Conservation (phyloP, 2,797 vertebrate genomes). For the Buceros bicornis region DNA sequence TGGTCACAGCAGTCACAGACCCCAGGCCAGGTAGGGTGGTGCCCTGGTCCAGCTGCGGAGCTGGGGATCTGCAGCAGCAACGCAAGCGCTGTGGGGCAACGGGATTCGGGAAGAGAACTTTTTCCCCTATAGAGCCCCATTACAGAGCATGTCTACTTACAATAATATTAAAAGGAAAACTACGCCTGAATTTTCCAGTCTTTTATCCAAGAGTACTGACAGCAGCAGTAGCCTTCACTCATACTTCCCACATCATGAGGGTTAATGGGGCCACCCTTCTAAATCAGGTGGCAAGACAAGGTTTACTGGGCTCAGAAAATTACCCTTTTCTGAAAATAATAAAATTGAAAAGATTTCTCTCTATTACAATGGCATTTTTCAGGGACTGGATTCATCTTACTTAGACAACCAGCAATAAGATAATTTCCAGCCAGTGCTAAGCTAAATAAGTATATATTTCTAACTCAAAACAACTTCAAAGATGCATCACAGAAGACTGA, state of each 20-base stretch:
- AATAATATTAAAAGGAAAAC: not conserved
- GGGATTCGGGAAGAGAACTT: not conserved
- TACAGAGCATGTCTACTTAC: not conserved
- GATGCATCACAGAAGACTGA: not conserved
- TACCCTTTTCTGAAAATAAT: not conserved
- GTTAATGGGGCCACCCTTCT: not conserved
- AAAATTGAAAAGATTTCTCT: not conserved
- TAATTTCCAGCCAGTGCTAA: not conserved
- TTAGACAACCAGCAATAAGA: not conserved
- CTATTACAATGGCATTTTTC: not conserved
- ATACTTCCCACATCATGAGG: not conserved
- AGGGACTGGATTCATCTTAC: not conserved
- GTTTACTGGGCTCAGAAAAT: not conserved
- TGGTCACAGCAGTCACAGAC: not conserved
- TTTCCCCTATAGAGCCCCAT: not conserved
- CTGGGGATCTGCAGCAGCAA: not conserved
- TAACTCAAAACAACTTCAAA: slow-evolving; percentile 27
- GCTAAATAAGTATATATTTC: not conserved
- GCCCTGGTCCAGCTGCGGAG: fast-evolving
- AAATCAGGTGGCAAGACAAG: not conserved
- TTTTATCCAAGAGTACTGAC: not conserved
- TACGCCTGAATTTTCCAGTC: not conserved
- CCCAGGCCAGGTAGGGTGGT: not conserved
- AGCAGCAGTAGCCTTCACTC: not conserved
- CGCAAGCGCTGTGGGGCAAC: not conserved